A percentile compares a stretch with the other conserved stretches of the same genome.
Conservation (phyloP, 2,888 invertebrate species). For the Seira ritae region DNA sequence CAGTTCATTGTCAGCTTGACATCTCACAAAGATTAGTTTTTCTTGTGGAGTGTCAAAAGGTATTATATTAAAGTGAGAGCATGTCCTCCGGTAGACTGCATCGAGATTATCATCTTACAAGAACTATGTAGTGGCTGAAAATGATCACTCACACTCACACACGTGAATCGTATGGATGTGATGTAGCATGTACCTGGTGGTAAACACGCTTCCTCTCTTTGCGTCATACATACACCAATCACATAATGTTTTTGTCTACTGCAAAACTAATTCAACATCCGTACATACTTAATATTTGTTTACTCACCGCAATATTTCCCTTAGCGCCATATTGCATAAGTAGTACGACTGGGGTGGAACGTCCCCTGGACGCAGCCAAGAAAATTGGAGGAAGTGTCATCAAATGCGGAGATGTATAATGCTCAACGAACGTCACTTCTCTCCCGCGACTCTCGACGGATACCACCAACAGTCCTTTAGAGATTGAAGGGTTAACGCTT, state of each 20-base stretch:
- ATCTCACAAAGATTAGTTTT: background rate
- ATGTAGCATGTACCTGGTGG: background rate
- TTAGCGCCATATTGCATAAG: conserved; percentile 79
- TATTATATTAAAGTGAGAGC: background rate
- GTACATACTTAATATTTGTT: background rate
- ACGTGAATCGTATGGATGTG: too few relatives aligned
- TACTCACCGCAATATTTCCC: conserved; percentile 72
- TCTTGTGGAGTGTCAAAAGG: background rate
- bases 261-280: background rate
- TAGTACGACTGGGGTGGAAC: conserved; percentile 78
- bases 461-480: conserved; percentile 73
- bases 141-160: too few relatives aligned
- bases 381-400: conserved; percentile 80
- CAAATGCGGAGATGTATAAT: conserved; percentile 78
- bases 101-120: background rate
- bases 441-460: conserved; percentile 73
- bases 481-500: conserved; percentile 72
- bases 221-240: background rate
- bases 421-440: conserved; percentile 75
- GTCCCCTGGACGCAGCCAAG: conserved; percentile 78
- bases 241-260: background rate
- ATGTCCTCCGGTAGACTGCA: background rate
- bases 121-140: background rate
- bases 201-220: background rate
- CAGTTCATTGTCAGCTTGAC: background rate